Evolutionary conservation across 2,797 vertebrate species (phyloP), one percentile per base, ranked within the genome.

Genomic region (Apogon talboti): DNA sequence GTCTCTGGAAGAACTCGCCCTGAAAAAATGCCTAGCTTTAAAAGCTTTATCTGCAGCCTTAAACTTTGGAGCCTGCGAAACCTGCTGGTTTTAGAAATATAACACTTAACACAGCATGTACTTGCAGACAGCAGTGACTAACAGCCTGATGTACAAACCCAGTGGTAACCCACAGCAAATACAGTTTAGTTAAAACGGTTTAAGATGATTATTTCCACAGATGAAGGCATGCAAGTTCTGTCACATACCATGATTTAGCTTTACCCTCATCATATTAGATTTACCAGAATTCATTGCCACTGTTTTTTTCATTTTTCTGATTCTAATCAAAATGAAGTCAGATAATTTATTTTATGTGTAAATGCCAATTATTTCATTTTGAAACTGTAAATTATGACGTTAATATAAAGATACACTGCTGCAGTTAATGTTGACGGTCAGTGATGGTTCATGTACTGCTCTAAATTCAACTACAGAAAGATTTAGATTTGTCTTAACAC

Each of bases 71-170:
- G 35, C 21, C 54, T 51, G 15, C 19, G 6, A 11, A 67, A 19
- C 38, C 0, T 4, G 48, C 60, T 18, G 33, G 49, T 35, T 37
- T 53, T 68, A 46, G 49, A 48, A 59, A 52, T 68, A 37, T 72
- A 66, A 54, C 18, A 11, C 49, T 28, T 59, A 78, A 47, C 43
- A 71, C 53, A 41, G 82, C 81, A 81, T 78, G 76, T 60, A 33
- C 69, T 74, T 72, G 51, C 63, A 74, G 60, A 65, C 44, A 55
- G 16, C 21, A 38, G 51, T 7, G 6, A 63, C 50, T 72, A 73
- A 70, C 54, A 45, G 45, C 64, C 52, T 55, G 16, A 42, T 47
- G 47, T 50, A 16, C 48, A 57, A 53, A 38, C 61, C 40, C 15
- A 68, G 62, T 44, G 0, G 43, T 50, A 75, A 37, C 48, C 35